A percentile compares a stretch with the other conserved stretches of the same genome.
phyloP scores from a whole-genome alignment of 2,797 vertebrate genomes.

The Acipenser oxyrinchus region DNA sequence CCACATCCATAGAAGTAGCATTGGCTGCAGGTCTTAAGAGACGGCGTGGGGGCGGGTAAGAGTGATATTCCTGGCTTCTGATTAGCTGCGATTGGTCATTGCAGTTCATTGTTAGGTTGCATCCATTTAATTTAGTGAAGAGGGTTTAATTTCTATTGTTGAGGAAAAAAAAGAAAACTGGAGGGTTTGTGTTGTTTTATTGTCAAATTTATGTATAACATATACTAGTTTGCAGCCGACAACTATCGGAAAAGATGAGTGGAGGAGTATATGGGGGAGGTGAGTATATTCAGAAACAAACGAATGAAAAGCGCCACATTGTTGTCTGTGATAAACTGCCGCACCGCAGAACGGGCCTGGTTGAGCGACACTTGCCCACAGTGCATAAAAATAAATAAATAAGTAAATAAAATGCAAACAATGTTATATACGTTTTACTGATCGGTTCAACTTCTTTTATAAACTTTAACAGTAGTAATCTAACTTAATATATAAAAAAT shows the following conservation, averaged over 20 bases:
- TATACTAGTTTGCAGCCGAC: slow-evolving; percentile 9
- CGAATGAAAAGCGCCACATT: slow-evolving; percentile 34
- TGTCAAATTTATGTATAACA: slow-evolving; percentile 12
- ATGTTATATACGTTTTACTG: too few species aligned
- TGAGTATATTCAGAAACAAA: slow-evolving; percentile 51
- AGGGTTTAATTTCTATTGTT: slow-evolving; percentile 53
- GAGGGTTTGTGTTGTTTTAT: slow-evolving; percentile 18
- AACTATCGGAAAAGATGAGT: slow-evolving; percentile 65
- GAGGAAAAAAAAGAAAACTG: slow-evolving; percentile 32
- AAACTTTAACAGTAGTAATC: too few species aligned
- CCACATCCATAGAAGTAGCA: neutral
- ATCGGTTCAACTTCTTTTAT: too few species aligned
- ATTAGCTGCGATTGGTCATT: slow-evolving; percentile 36
- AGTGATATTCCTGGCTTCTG: slow-evolving; percentile 14
- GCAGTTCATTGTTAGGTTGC: slow-evolving; percentile 26
- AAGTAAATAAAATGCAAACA: too few species aligned
- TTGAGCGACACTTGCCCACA: too few species aligned
- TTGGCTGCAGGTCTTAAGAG: slow-evolving; percentile 7
- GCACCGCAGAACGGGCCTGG: too few species aligned
- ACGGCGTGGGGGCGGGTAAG: slow-evolving; percentile 26
- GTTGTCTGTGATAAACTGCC: slow-evolving; percentile 15
- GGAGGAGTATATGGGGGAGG: slow-evolving; percentile 94
- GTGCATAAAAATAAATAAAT: too few species aligned
- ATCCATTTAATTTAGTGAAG: slow-evolving; percentile 34
- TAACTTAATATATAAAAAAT: too few species aligned